Base-by-base conservation (phyloP, 2,797 vertebrate genomes). In the Odontamblyopus lacepedii region DNA sequence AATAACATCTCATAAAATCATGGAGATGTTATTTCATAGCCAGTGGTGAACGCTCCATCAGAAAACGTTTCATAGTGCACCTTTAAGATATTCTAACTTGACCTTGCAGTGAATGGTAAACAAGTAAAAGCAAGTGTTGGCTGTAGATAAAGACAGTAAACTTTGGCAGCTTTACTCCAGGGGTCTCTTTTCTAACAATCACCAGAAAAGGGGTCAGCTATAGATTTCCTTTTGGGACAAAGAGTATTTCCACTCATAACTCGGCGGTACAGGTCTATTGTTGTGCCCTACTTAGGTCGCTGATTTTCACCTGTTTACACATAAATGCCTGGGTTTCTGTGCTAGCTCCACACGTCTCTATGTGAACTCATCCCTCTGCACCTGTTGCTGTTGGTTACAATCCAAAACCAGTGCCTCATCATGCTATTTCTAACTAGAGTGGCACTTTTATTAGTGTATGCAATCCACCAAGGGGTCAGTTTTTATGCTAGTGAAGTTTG, bases 351-450 rank as follows among this genome's bases (percentile, higher is more conserved):
- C 29, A 67, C 69, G 68, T 50, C 64, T 77, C 50, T 38, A 56
- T 35, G 65, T 62, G 51, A 82, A 72, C 75, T 68, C 57, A 67
- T 73, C 67, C 30, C 44, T 70, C 55, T 76, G 86, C 88, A 91
- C 86, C 89, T 92, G 89, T 85, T 78, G 81, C 75, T 66, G 80
- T 67, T 26, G 63, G 73, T 83, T 83, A 78, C 74, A 75, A 76
- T 70, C 41, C 77, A 69, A 29, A 76, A 71, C 66, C 75, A 57
- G 85, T 85, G 84, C 78, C 69, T 70, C 75, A 67, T 78, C 71
- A 11, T 32, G 38, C 85, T 92, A 90, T 91, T 88, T 91, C 87
- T 89, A 90, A 83, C 53, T 0, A 15, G 67, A 87, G 77, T 13
- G 5, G 78, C 74, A 80, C 55, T 80, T 87, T 86, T 79, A 90